Conservation (phyloP, 2,888 invertebrate genomes). For the Oscheius myriophilus region DNA sequence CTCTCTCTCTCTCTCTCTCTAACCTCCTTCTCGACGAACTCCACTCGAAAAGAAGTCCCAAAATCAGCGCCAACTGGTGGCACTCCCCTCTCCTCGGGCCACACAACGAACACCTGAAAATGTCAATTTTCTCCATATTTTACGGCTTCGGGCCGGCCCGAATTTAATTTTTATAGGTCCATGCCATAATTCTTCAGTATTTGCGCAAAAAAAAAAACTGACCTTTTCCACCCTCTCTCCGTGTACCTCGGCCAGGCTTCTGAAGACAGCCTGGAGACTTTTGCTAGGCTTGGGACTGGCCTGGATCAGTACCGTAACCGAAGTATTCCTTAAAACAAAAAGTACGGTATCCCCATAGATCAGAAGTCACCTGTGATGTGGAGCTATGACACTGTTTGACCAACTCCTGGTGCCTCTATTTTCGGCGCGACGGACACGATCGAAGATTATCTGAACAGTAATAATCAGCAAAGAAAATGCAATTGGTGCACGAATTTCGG, state of each 20-base stretch:
- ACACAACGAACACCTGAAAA: constrained; percentile 31
- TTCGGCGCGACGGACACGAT: constrained; percentile 22
- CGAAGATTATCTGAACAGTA: constrained; percentile 21
- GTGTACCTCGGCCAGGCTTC: not conserved
- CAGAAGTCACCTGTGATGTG: not conserved
- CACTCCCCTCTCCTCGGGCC: constrained; percentile 31
- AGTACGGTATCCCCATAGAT: not conserved
- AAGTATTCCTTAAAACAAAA: not conserved
- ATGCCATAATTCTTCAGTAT: no score
- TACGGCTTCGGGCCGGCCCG: no score
- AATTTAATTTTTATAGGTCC: no score
- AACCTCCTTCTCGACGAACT: no score
- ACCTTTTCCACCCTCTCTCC: not conserved
- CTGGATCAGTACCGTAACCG: constrained; percentile 6
- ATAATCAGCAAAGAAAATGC: no score
- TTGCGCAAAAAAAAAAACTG: no score
- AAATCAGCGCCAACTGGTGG: constrained; percentile 34
- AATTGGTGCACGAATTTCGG: not conserved
- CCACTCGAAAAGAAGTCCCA: constrained; percentile 2
- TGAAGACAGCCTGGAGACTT: constrained; percentile 8
- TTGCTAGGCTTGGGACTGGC: not conserved
- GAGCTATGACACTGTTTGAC: not conserved
- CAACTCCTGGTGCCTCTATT: not conserved
- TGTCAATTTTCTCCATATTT: not conserved
- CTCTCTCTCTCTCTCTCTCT: not conserved